Percentiles rank a stretch among this genome's conserved stretches.
phyloP scores from a whole-genome alignment of 1,140 invertebrate genomes.

The Hylaeus anthracinus region DNA sequence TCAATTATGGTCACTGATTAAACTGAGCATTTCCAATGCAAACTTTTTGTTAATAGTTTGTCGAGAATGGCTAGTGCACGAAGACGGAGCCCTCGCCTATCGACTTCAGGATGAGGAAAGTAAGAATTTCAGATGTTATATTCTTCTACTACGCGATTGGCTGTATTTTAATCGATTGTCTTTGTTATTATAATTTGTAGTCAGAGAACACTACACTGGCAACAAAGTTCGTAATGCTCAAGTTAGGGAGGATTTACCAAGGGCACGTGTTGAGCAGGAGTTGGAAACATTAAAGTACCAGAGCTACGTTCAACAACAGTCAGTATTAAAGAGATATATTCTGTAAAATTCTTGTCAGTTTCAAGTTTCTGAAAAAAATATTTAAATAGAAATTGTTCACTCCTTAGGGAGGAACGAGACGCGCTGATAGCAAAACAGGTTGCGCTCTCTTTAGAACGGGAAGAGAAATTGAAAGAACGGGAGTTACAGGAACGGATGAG shows the following conservation, averaged over 20 bases:
- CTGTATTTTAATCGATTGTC: neutral
- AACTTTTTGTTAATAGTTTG: slow-evolving; percentile 83
- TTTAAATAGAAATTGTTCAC: neutral
- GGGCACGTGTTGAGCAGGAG: slow-evolving; percentile 90
- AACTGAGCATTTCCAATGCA: slow-evolving; percentile 28
- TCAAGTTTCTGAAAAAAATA: neutral
- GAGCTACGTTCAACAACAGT: slow-evolving; percentile 84
- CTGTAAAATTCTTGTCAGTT: too few relatives aligned
- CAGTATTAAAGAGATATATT: slow-evolving; percentile 64
- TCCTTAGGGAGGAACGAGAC: slow-evolving; percentile 86
- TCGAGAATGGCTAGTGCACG: slow-evolving; percentile 94
- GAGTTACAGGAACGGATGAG: slow-evolving; percentile 81
- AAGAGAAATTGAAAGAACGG: slow-evolving; percentile 80
- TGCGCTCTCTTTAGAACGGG: slow-evolving; percentile 84
- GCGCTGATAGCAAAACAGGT: slow-evolving; percentile 84
- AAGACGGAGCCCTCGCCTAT: slow-evolving; percentile 94
- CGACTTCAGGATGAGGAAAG: slow-evolving; percentile 95
- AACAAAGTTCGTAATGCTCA: slow-evolving; percentile 93
- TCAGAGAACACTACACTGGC: slow-evolving; percentile 90
- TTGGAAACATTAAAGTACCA: slow-evolving; percentile 86
- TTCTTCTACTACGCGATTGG: neutral
- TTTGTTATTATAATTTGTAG: slow-evolving; percentile 77
- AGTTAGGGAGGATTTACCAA: slow-evolving; percentile 93
- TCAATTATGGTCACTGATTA: slow-evolving; percentile 34
- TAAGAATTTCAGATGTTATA: slow-evolving; percentile 67